Evolutionary conservation across 2,113 vertebrate genomes (phyloP).

Genomic region (Orycteropus afer): DNA sequence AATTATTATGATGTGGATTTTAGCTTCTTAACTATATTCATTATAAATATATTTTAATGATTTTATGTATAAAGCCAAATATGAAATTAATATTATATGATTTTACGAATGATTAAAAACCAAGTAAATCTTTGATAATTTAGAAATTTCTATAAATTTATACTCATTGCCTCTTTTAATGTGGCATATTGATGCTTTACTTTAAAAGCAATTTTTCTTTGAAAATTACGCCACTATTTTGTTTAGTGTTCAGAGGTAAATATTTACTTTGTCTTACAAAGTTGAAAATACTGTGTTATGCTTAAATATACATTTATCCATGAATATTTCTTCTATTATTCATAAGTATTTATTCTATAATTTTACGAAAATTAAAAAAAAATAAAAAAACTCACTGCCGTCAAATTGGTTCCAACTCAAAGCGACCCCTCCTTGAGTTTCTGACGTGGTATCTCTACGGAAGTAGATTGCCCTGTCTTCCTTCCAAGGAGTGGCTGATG

Average conservation of each 20-base stretch:
- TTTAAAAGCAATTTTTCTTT: conserved; percentile 4
- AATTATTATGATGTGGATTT: neutral
- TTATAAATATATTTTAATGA: neutral
- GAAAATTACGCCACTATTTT: neutral
- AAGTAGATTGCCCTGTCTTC: too few relatives aligned
- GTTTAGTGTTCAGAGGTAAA: neutral
- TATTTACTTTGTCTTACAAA: neutral
- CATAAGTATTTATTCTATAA: too few relatives aligned
- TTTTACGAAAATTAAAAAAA: too few relatives aligned
- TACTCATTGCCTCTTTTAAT: neutral
- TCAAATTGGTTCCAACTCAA: too few relatives aligned
- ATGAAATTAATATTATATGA: neutral
- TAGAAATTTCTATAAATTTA: neutral
- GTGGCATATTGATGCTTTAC: neutral
- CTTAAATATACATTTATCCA: neutral
- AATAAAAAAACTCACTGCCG: too few relatives aligned
- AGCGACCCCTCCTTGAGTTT: too few relatives aligned
- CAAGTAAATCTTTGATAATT: neutral
- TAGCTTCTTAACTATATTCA: neutral
- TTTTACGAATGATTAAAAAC: neutral
- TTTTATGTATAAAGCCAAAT: neutral
- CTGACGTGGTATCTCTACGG: too few relatives aligned
- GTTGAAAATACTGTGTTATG: neutral
- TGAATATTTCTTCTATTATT: neutral
- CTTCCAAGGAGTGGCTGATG: too few relatives aligned